phyloP scores from a whole-genome alignment of 2,888 invertebrate genomes.

The Azorinus chamasolen region DNA sequence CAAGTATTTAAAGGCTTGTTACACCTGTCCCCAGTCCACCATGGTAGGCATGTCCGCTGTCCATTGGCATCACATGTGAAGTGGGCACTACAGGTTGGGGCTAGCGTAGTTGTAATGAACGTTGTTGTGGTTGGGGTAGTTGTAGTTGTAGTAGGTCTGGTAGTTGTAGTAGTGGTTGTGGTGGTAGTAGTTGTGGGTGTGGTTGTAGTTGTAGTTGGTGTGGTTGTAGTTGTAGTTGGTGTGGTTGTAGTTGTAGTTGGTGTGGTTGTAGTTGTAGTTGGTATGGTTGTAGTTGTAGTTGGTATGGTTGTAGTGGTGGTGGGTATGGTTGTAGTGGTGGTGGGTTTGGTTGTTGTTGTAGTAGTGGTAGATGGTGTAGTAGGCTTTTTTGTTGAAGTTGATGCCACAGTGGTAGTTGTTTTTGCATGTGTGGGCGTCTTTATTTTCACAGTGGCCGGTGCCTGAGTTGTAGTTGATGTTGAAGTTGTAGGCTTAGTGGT shows the following conservation, averaged over 20 bases:
- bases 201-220: conserved; percentile 22
- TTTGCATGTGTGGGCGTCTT: conserved; percentile 12
- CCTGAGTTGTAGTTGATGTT: conserved; percentile 7
- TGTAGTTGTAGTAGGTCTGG: conserved; percentile 7
- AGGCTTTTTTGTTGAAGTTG: conserved; percentile 9
- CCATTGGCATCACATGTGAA: no score
- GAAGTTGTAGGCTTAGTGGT: conserved; percentile 15
- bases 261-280: conserved; percentile 16
- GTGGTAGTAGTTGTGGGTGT: conserved; percentile 13
- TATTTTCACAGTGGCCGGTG: conserved; percentile 3
- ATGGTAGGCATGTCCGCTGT: no score
- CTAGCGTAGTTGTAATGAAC: not conserved
- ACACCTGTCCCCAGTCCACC: no score
- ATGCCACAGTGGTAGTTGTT: not conserved
- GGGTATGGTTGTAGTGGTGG: not conserved
- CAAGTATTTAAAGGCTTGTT: no score
- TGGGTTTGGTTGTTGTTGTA: not conserved
- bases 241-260: conserved; percentile 18
- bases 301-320: conserved; percentile 5
- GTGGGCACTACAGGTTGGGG: no score
- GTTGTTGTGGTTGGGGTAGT: conserved; percentile 11
- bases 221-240: conserved; percentile 11
- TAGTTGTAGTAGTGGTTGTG: conserved; percentile 5
- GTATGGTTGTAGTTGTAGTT: conserved; percentile 6
- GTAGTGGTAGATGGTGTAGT: conserved; percentile 11